A percentile compares a stretch with the other conserved stretches of the same genome.
These are phyloP conservation scores for Eurytoma californica DNA, from an alignment of 2,888 invertebrate species.

Conservation along the genomic window DNA sequence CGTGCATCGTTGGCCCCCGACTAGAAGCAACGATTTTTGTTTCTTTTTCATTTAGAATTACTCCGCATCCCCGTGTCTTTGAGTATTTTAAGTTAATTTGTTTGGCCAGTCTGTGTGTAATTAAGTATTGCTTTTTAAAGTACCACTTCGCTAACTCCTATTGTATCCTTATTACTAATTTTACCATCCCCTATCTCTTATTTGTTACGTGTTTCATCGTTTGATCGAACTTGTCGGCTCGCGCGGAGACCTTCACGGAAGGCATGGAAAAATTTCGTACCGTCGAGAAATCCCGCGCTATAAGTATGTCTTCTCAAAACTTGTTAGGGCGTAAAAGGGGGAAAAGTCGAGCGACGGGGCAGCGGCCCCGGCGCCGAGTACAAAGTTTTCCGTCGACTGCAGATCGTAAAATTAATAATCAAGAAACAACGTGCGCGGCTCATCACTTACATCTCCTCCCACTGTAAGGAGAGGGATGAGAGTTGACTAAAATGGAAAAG, in stretches of 20 bases:
- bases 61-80: not conserved
- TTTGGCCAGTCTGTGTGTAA: constrained; percentile 35
- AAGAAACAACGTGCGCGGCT: constrained; percentile 27
- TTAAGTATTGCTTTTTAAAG: constrained; percentile 46
- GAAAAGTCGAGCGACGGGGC: constrained; percentile 4
- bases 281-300: constrained; percentile 12
- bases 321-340: constrained; percentile 9
- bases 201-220: constrained; percentile 2
- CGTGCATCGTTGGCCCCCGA: constrained; percentile 41
- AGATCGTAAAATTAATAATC: constrained; percentile 50
- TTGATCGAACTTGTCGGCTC: constrained; percentile 42
- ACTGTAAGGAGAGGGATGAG: not conserved
- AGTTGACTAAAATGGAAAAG: not conserved
- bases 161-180: constrained; percentile 48
- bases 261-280: constrained; percentile 41
- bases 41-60: not conserved
- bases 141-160: constrained; percentile 11
- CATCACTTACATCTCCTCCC: not conserved
- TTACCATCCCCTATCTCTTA: constrained; percentile 39
- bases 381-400: constrained; percentile 30
- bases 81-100: constrained; percentile 35
- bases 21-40: constrained; percentile 52
- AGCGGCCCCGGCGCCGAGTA: constrained; percentile 21
- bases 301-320: not conserved
- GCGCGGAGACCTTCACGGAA: constrained; percentile 51